Evolutionary conservation across 2,888 invertebrate genomes (phyloP).

Genomic region (Mallateleia sp.): DNA sequence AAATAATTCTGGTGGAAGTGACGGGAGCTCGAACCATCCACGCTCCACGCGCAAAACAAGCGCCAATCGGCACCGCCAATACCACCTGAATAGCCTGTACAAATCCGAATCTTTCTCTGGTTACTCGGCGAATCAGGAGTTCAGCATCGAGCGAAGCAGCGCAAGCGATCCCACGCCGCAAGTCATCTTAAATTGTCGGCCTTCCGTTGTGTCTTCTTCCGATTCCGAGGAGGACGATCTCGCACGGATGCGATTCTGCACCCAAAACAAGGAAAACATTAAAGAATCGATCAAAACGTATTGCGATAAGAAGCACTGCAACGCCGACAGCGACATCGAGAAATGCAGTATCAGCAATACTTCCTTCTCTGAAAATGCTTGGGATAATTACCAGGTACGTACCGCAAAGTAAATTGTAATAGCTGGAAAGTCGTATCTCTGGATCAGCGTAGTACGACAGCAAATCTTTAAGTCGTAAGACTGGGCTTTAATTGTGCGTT

Average conservation of each 20-base stretch:
- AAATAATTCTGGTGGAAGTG: constrained; percentile 87
- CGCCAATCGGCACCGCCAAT: constrained; percentile 81
- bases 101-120: constrained; percentile 95
- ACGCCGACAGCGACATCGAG: constrained; percentile 92
- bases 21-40: constrained; percentile 89
- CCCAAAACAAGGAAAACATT: constrained; percentile 83
- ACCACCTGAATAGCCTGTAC: constrained; percentile 89
- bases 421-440: too few species aligned
- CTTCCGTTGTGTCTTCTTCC: constrained; percentile 89
- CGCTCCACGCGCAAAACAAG: constrained; percentile 82
- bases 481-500: too few species aligned
- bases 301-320: constrained; percentile 83
- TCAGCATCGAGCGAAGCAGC: constrained; percentile 90
- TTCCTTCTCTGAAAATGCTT: constrained; percentile 97
- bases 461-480: too few species aligned
- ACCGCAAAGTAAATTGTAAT: too few species aligned
- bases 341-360: constrained; percentile 91
- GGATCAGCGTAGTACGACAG: too few species aligned
- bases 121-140: constrained; percentile 90
- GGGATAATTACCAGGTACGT: constrained; percentile 97
- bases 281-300: constrained; percentile 79
- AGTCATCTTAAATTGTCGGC: constrained; percentile 88
- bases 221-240: constrained; percentile 86
- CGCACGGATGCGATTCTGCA: constrained; percentile 79
- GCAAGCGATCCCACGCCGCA: constrained; percentile 92